Conservation (phyloP, 2,888 invertebrate genomes). For the Subacronicta megacephala region DNA sequence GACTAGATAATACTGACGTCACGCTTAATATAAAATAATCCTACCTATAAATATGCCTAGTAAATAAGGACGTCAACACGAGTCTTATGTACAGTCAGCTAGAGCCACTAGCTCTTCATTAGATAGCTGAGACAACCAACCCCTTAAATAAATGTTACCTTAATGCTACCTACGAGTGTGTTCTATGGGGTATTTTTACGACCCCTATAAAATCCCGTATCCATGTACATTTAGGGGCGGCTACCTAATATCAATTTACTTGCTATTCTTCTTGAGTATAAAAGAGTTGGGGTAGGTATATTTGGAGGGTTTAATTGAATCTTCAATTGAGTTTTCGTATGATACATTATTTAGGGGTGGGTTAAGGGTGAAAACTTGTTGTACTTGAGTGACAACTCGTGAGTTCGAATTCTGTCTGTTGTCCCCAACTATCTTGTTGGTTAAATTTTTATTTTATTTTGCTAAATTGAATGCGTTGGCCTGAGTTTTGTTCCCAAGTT, state of each 20-base stretch:
- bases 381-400: no score
- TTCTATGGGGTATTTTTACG: constrained; percentile 58
- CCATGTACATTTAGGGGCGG: constrained; percentile 47
- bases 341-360: constrained; percentile 30
- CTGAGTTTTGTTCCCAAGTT: no score
- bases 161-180: constrained; percentile 48
- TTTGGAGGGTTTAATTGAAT: constrained; percentile 48
- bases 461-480: no score
- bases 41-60: constrained; percentile 4
- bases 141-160: constrained; percentile 55
- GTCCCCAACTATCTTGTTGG: no score
- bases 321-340: constrained; percentile 44
- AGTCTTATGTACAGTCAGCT: constrained; percentile 26
- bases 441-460: no score
- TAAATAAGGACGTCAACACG: constrained; percentile 17
- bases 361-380: background rate
- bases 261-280: constrained; percentile 46
- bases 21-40: constrained; percentile 2
- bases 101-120: constrained; percentile 47
- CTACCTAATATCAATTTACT: constrained; percentile 57
- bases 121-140: constrained; percentile 27
- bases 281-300: constrained; percentile 39
- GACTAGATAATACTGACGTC: background rate
- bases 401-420: no score
- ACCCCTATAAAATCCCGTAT: constrained; percentile 50